Percentiles rank a stretch among this genome's conserved stretches.
Evolutionary conservation across 2,888 invertebrate genomes (phyloP).

Genomic region (Drosophila atroscutellata): DNA sequence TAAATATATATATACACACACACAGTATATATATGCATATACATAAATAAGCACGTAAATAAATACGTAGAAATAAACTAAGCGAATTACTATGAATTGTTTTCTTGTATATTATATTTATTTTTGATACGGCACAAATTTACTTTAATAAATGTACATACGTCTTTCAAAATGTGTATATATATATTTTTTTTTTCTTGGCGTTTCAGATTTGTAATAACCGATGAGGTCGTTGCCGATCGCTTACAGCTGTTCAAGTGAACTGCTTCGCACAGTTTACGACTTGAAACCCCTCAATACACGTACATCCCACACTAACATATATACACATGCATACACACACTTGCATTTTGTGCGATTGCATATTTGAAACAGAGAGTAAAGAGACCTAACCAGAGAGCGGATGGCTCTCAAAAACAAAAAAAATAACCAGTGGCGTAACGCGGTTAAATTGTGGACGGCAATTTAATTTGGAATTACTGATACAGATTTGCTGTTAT

Average conservation of each 20-base stretch:
- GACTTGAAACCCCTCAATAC: constrained; percentile 55
- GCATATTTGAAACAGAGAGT: constrained; percentile 45
- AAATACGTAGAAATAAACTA: constrained; percentile 61
- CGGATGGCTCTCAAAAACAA: constrained; percentile 35
- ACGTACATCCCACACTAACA: constrained; percentile 38
- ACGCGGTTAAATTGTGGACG: constrained; percentile 27
- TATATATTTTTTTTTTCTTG: constrained; percentile 36
- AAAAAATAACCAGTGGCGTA: constrained; percentile 42
- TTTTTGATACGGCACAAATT: constrained; percentile 23
- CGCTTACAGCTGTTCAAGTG: constrained; percentile 76
- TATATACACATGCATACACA: constrained; percentile 23
- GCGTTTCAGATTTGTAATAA: constrained; percentile 46
- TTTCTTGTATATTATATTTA: constrained; percentile 33
- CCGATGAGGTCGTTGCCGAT: constrained; percentile 72
- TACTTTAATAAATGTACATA: constrained; percentile 17
- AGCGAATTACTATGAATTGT: constrained; percentile 70
- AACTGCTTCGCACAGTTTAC: constrained; percentile 70
- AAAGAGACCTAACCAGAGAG: constrained; percentile 25
- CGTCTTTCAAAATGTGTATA: constrained; percentile 38
- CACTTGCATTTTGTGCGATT: constrained; percentile 30
- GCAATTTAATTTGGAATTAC: not conserved
- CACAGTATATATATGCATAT: constrained; percentile 14
- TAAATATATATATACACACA: constrained; percentile 3
- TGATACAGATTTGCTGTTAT: not conserved
- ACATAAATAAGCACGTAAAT: constrained; percentile 32